Base-by-base conservation (phyloP, 2,888 invertebrate species). In the Fragum whitleyi region DNA sequence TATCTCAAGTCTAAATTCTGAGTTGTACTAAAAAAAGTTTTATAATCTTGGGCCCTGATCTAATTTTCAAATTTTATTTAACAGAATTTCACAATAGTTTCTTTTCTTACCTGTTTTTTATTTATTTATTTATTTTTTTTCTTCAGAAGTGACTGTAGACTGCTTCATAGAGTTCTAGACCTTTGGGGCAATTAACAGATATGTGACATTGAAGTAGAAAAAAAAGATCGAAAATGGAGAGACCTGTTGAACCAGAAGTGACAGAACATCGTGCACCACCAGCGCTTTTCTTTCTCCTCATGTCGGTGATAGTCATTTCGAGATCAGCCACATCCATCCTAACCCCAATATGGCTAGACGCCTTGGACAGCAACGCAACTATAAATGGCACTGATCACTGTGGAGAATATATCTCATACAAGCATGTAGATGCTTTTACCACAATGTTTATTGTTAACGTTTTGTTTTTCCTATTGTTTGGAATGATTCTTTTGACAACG, bases 291-390 rank as follows among this genome's bases (percentile, higher is more conserved):
- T 19, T 57, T 3, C 28, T 32, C 3, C 62, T 62, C 14, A 62
- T 69, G 16, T 6, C 47, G 26, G 47, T 47, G 29, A 61, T 70
- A 11, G n/a, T 81, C 6, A n/a, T 62, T 5, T 68, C 73, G n/a
- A 42, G 75, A n/a, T 76, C 88, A 11, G 77, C 77, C 11, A 82
- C 86, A 2, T 85, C 86, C 7, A 86, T 88, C 23, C 70, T 86
- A 0, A 88, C 88, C 1, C 88, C 88, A 16, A 47, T 88, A 29
- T 88, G 88, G 88, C 62, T 87, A 9, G 85, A 88, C 53, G 79
- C 61, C 9, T 32, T 51, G 0, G 74, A 80, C 55, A 82, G 82
- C 67, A 59, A 62, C 26, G 69, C 81, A 62, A 75, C 67, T 29
- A 42, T n/a, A 2, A 71, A 72, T 47, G 69, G 59, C 53, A 51